Base-by-base conservation (phyloP, 2,888 invertebrate species). In the Plusia festucae region DNA sequence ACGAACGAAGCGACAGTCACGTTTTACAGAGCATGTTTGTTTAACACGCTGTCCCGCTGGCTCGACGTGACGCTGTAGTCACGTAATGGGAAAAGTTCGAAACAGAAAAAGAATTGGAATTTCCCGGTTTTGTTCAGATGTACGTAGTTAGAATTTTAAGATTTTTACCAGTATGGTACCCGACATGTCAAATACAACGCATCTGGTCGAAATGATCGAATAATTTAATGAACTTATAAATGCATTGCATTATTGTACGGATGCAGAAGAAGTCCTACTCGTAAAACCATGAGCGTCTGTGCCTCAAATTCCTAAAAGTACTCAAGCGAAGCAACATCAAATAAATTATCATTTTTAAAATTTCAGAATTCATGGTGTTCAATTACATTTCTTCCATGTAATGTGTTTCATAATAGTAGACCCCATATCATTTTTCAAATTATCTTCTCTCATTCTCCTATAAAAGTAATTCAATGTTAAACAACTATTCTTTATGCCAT, bases 1-100 rank as follows among this genome's bases (percentile, higher is more conserved):
- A 30, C 22, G 16, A 16, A n/a, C 15, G 18, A 16, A 30, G 61
- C 52, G 56, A 52, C 30, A 22, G 62, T 67, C 72, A 73, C 73
- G 72, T 76, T 69, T 40, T 30, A 9, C 24, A 46, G 56, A 46
- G 52, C 18, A 24, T 62, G 56, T 73, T 70, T 73, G 76, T 57
- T 57, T 18, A 60, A 71, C 32, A 70, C 13, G 54, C 20, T 65
- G 53, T 62, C 61, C 40, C 76, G 58, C 27, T 65, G 72, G 53
- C 24, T 51, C 44, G 51, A 60, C 59, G 53, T 52, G 67, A 40
- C 51, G 51, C 5, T 51, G 56, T 46, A 13, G 20, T 13, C 24
- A 49, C 27, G 24, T 53, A 56, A 53, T 57, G 30, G 24, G 53
- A 56, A 59, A 70, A 56, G 44, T 30, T 51, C 60, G 20, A 0